phyloP scores from a whole-genome alignment of 2,888 invertebrate genomes.

The Drosophila cognata region DNA sequence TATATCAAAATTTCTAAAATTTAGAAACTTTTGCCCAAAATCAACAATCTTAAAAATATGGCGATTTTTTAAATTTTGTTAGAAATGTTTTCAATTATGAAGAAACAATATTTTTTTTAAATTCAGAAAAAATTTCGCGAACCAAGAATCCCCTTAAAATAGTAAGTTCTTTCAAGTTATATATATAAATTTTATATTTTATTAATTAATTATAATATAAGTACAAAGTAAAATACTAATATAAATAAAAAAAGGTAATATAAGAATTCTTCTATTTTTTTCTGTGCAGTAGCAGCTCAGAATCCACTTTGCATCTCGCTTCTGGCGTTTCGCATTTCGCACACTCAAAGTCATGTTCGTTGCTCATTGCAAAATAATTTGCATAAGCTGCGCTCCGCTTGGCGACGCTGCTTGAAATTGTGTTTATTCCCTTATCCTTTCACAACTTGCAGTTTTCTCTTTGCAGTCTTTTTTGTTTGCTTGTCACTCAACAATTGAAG shows the following conservation, averaged over 20 bases:
- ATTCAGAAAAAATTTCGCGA: background rate
- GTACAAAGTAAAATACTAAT: background rate
- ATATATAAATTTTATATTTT: background rate
- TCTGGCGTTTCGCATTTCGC: constrained; percentile 27
- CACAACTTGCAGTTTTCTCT: constrained; percentile 23
- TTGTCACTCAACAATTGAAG: constrained; percentile 65
- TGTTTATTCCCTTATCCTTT: constrained; percentile 40
- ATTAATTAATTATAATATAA: background rate
- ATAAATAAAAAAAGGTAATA: background rate
- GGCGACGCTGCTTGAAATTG: constrained; percentile 38
- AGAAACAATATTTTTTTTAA: background rate
- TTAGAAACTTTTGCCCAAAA: no score
- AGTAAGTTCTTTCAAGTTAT: background rate
- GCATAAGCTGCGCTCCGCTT: constrained; percentile 61
- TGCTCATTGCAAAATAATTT: constrained; percentile 75
- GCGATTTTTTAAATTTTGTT: background rate
- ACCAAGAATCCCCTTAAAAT: background rate
- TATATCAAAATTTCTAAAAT: no score
- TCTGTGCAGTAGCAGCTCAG: constrained; percentile 25
- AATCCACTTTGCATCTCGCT: constrained; percentile 49
- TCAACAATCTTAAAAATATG: background rate
- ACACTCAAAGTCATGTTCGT: constrained; percentile 68
- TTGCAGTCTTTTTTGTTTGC: constrained; percentile 45
- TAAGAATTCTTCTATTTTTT: background rate
- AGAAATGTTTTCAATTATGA: background rate